Base-by-base conservation (phyloP, 2,113 vertebrate genomes). In the Trichechus manatus region DNA sequence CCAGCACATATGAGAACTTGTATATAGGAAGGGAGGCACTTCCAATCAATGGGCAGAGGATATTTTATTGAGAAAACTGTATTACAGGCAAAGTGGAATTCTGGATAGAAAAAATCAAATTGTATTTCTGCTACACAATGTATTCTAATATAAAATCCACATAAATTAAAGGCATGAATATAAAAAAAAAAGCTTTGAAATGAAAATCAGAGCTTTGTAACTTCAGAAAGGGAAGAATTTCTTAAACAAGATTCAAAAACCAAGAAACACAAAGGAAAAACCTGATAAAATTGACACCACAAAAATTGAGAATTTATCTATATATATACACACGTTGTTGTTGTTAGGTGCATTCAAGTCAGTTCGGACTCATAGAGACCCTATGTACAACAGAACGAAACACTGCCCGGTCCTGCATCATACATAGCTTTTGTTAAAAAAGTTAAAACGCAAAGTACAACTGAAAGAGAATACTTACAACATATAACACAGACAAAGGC, bases 11-110 rank as follows among this genome's bases (percentile, higher is more conserved):
- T 23, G 42, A 72, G 13, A 33, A 47, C 33, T 4, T 1, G 0
- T 29, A 1, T 1, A 29, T 6, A n/a, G 15, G 0, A 53, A 9
- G 7, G 20, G 4, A 56, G 2, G 5, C 33, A 31, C 5, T 64
- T 42, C 31, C 44, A 7, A n/a, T 1, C 20, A 33, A 63, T 5
- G 6, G 36, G 15, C 10, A 20, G n/a, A 66, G 59, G 27, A n/a
- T 19, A 50, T 9, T 15, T 33, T n/a, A n/a, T 74, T 64, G 29
- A 23, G 20, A 81, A 80, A 70, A 44, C 0, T 0, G 13, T 20
- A 61, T 33, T 75, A 22, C 7, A 94, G n/a, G 56, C 39, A 33
- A 82, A 82, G 0, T 53, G 20, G 20, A 27, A 64, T 39, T 88
- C n/a, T 2, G 9, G 33, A 72, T 9, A 39, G 7, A 11, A 94